Evolutionary conservation across 1,140 invertebrate species (phyloP), one percentile per base, ranked within the genome.

Genomic region (Brachionus sp.): DNA sequence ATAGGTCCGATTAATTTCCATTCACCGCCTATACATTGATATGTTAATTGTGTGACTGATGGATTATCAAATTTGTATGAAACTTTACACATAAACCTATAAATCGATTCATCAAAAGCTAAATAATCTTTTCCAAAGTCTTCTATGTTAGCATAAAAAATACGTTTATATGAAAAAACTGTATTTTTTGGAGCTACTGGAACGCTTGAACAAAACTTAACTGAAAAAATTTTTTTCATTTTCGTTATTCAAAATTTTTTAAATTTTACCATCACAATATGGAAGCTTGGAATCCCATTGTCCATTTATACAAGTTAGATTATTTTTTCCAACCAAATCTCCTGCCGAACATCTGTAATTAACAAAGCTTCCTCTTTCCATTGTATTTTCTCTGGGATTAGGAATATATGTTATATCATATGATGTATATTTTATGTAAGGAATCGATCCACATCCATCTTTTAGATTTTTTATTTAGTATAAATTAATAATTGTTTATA

Each of bases 81-180:
- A n/a, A 9, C 0, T 46, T 75, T 44, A 25, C 70, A 75, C 10
- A 2, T 46, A 23, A 75, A 75, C 19, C 23, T 75, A 46, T 46
- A 75, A 25, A 35, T 75, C 9, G 70, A 46, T 75, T 75, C 19
- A 75, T 75, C 70, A 35, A 46, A 75, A 9, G 33, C 19, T 46
- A 75, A 75, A 75, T 75, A 46, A 44, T 75, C 70, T 75, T 75
- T 75, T 25, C 39, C 70, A 46, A 44, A 75, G 23, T 75, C 70
- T 75, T 75, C 70, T 25, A 75, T 75, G 25, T 75, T 75, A 19
- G 70, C 70, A 75, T 75, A 75, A 29, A 75, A 25, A 46, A 75
- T 25, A 23, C 42, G 39, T 13, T n/a, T 75, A 16, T 75, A 46
- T 1, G 13, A 25, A n/a, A 75, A n/a, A 5, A 44, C 0, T 13